These are phyloP conservation scores for Pandemis cinnamomeana DNA, from an alignment of 2,888 invertebrate genomes.

Conservation along the genomic window DNA sequence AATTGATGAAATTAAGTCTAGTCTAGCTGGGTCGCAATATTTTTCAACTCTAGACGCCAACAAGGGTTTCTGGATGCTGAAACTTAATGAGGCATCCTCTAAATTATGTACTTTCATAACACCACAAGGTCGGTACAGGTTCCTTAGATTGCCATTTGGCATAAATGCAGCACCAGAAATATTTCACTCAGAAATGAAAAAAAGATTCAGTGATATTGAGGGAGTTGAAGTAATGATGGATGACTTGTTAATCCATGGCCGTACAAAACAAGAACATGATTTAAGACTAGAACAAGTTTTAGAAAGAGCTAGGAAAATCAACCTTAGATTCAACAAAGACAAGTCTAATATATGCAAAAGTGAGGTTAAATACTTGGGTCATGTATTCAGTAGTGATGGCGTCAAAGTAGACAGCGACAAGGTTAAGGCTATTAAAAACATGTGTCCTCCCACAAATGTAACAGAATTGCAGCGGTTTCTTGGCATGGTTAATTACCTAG, in stretches of 20 bases:
- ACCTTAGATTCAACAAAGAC: conserved; percentile 45
- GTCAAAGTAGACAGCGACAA: conserved; percentile 37
- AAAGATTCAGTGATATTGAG: conserved; percentile 42
- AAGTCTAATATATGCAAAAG: conserved; percentile 38
- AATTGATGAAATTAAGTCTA: too few relatives aligned
- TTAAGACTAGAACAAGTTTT: conserved; percentile 35
- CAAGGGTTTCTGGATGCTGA: conserved; percentile 46
- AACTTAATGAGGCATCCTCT: conserved; percentile 38
- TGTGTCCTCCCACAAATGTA: conserved; percentile 41
- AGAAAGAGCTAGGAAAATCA: conserved; percentile 41
- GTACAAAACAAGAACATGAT: conserved; percentile 39
- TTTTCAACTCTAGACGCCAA: conserved; percentile 6
- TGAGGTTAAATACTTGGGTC: conserved; percentile 44
- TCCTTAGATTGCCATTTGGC: conserved; percentile 44
- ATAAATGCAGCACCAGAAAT: conserved; percentile 45
- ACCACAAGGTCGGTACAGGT: conserved; percentile 44
- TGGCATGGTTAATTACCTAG: conserved; percentile 46
- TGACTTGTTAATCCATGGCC: conserved; percentile 44
- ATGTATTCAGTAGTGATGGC: conserved; percentile 44
- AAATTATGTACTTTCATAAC: conserved; percentile 47
- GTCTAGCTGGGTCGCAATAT: too few relatives aligned
- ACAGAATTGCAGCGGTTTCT: conserved; percentile 46
- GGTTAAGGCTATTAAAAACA: conserved; percentile 43
- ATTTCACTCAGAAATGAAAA: conserved; percentile 44
- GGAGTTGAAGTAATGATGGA: conserved; percentile 44